Evolutionary conservation across 2,113 vertebrate genomes (phyloP), one percentile per base, ranked within the genome.

Genomic region (Mesembrinibis cayennensis): DNA sequence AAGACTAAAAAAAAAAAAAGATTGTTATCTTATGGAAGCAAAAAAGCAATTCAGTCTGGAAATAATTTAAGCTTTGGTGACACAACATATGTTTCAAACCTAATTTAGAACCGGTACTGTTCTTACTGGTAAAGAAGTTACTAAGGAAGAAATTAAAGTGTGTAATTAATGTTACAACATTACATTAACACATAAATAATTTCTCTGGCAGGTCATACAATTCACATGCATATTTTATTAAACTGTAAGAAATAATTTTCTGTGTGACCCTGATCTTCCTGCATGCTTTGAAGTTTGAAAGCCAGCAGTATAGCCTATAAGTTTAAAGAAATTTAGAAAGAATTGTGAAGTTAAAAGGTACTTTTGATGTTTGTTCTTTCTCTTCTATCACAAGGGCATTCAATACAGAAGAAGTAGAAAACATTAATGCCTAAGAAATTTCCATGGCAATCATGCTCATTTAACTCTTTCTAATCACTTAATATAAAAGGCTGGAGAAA

Each of bases 311-410:
- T 98, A 98, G 97, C 97, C 98, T 98, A 97, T 98, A 98, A 98
- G 97, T 98, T 98, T 98, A 98, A 98, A 98, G 98, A 98, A 98
- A 98, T 98, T 98, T 98, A 98, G 98, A 98, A 98, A 98, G 98
- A 98, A 98, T 98, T 97, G 97, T 77, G 21, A 98, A 98, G 98
- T 98, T 98, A 98, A 98, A 98, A 98, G 98, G 92, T 98, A 98
- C 97, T 98, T 98, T 98, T 98, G 98, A 98, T 98, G 98, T 98
- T 98, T 98, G 98, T 98, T 98, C 98, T 98, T 98, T 98, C 97
- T 97, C 89, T 97, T 97, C 97, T 97, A 96, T 98, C 95, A 97
- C 98, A 98, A 98, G 98, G 98, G 91, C 98, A 98, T 98, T 97
- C 59, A 81, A 95, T 94, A 94, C 89, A 97, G 97, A 93, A 89